Evolutionary conservation across 2,888 invertebrate genomes (phyloP).

Genomic region (Sericinus montela): DNA sequence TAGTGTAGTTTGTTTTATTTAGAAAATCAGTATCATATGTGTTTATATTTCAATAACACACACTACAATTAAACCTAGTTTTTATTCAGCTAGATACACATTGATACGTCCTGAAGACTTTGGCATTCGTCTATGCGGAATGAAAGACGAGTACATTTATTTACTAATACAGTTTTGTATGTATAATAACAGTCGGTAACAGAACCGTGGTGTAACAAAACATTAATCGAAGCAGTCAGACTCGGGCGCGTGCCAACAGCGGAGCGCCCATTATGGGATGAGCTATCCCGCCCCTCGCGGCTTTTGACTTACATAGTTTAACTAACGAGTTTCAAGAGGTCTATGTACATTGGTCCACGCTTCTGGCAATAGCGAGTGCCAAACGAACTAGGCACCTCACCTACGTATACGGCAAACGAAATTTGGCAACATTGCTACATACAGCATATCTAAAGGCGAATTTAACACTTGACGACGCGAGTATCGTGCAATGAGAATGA

Average conservation of each 20-base stretch:
- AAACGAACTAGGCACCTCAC: slow-evolving; percentile 44
- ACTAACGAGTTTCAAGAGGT: slow-evolving; percentile 48
- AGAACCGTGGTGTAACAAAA: slow-evolving; percentile 49
- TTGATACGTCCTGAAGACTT: slow-evolving; percentile 38
- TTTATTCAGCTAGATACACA: slow-evolving; percentile 8
- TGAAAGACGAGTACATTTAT: slow-evolving; percentile 48
- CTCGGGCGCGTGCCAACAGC: slow-evolving; percentile 46
- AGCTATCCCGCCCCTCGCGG: slow-evolving; percentile 40
- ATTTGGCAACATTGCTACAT: slow-evolving; percentile 42
- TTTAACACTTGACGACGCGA: slow-evolving; percentile 7
- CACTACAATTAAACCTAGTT: too few species aligned
- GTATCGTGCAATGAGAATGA: neutral
- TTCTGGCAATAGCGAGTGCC: slow-evolving; percentile 50
- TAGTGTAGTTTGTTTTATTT: too few species aligned
- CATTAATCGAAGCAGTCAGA: slow-evolving; percentile 52
- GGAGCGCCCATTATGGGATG: slow-evolving; percentile 35
- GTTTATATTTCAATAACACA: too few species aligned
- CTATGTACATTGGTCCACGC: slow-evolving; percentile 36
- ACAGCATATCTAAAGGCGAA: slow-evolving; percentile 28
- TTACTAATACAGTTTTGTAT: slow-evolving; percentile 38
- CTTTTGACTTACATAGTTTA: slow-evolving; percentile 27
- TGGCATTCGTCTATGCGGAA: slow-evolving; percentile 36
- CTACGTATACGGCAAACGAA: slow-evolving; percentile 28
- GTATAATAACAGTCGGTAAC: slow-evolving; percentile 42
- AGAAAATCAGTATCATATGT: too few species aligned